Conservation (phyloP, 1,140 invertebrate genomes). For the Riptortus pedestris region DNA sequence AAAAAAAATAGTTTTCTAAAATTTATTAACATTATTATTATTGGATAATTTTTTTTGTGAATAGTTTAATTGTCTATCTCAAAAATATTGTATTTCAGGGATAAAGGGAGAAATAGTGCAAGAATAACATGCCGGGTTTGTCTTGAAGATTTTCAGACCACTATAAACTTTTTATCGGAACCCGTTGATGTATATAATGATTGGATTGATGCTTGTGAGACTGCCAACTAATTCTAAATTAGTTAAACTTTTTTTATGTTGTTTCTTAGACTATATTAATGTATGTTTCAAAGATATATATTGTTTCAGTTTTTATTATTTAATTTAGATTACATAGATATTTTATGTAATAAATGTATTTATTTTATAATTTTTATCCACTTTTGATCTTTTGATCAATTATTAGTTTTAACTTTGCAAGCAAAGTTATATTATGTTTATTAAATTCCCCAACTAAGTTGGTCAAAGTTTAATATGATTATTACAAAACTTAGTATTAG, state of each 20-base stretch:
- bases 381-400: neutral
- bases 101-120: conserved; percentile 83
- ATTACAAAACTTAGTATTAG: too few relatives aligned
- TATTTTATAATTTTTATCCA: neutral
- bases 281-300: neutral
- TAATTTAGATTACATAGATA: neutral
- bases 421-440: too few relatives aligned
- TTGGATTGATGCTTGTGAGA: conserved; percentile 98
- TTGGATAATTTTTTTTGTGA: too few relatives aligned
- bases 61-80: too few relatives aligned
- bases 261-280: neutral
- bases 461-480: too few relatives aligned
- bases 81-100: conserved; percentile 78
- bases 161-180: conserved; percentile 92
- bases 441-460: too few relatives aligned
- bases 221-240: conserved; percentile 48
- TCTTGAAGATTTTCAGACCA: conserved; percentile 91
- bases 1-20: too few relatives aligned
- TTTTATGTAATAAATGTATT: neutral
- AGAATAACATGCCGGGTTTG: conserved; percentile 90
- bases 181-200: conserved; percentile 98
- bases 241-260: neutral
- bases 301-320: neutral
- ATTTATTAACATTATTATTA: too few relatives aligned
- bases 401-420: too few relatives aligned